Evolutionary conservation across 92 coral and sea anemone genomes (phyloP), one percentile per base, ranked within the genome.

Genomic region (Blastomussa wellsi): DNA sequence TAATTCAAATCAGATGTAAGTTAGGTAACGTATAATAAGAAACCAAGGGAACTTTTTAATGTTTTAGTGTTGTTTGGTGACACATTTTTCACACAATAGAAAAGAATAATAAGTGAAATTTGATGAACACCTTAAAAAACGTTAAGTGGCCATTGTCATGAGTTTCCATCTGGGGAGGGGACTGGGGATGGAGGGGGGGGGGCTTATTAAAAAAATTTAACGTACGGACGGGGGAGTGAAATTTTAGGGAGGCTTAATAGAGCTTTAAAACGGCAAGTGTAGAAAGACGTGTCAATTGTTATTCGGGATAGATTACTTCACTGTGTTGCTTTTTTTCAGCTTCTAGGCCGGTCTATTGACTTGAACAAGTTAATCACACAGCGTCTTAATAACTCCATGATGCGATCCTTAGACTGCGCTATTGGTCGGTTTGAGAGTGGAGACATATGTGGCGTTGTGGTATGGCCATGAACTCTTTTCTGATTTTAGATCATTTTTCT

Each of bases 401-500:
- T 90, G 59, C 88, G 88, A 47, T 96, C 99, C 28, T 84, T 96
- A 41, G 99, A 96, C 49, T 89, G 85, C 33, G 98, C 99, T 39
- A 94, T 96, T 44, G 93, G 94, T 80, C 89, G 99, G 78, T 96
- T 96, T 79, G 99, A 96, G 84, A 96, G 99, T 91, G 99, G 99
- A 14, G 98, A 95, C 87, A 86, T 96, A 55, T 94, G 99, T 72
- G 99, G 99, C 22, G 95, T 96, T 75, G 98, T 96, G 95, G 98
- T 94, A 86, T 77, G 98, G 73, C 8, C 24, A 31, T 3, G 1
- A 29, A 20, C 62, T 7, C 3, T 65, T 65, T 8, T 10, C 35
- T 65, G 70, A 65, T 28, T 26, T 28, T 28, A 32, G 15, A 24
- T 62, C 33, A 24, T n/a, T 24, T 9, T 65, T 12, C 14, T 37